Conservation (phyloP, 37 sponge, comb jelly and placozoan species). For the Sycon ciliatum region DNA sequence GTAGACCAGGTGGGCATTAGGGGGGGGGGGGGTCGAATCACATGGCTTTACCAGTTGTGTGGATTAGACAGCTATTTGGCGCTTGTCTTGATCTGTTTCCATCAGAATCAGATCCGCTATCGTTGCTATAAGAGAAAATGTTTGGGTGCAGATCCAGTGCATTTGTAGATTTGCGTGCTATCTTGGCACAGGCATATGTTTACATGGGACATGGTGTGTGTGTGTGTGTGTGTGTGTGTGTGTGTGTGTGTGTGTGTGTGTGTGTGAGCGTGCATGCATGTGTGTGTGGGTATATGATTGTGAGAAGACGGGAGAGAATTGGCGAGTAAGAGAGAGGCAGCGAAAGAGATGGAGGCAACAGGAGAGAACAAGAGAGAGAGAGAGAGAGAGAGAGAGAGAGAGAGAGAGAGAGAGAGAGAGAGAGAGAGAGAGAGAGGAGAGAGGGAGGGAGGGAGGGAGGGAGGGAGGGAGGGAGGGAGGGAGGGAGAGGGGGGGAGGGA, state of each 20-base stretch:
- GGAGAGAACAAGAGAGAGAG: background rate
- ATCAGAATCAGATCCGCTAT: too few relatives aligned
- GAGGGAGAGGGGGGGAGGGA: conserved; percentile 5
- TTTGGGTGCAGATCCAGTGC: too few relatives aligned
- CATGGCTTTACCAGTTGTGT: too few relatives aligned
- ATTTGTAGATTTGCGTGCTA: too few relatives aligned
- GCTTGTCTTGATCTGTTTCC: too few relatives aligned
- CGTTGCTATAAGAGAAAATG: too few relatives aligned
- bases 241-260: conserved; percentile 22
- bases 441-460: background rate
- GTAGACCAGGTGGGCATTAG: too few relatives aligned
- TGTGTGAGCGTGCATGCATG: background rate
- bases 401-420: background rate
- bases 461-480: background rate
- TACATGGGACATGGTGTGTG: too few relatives aligned
- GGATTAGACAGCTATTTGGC: too few relatives aligned
- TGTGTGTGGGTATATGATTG: background rate
- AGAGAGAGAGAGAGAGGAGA: background rate
- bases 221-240: conserved; percentile 13
- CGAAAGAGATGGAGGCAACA: background rate
- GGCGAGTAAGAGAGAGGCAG: background rate
- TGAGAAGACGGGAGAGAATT: background rate
- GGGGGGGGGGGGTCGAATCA: too few relatives aligned
- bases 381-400: conserved; percentile 11
- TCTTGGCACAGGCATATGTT: background rate